A percentile compares a stretch with the other conserved stretches of the same genome.
phyloP scores from a whole-genome alignment of 1,140 invertebrate genomes.

The Phocides pigmalion region DNA sequence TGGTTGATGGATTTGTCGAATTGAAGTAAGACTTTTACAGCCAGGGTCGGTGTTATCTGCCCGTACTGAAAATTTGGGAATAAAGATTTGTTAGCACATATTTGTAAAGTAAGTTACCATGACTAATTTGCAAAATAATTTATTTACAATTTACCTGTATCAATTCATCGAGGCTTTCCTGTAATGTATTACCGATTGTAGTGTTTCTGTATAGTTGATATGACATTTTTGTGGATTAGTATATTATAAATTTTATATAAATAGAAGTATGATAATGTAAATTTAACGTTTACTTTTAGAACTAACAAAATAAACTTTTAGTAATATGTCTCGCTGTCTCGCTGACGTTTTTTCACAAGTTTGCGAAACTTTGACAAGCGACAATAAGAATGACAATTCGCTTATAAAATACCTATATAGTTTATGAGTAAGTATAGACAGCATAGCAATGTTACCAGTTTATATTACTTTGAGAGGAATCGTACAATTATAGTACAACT shows the following conservation, averaged over 20 bases:
- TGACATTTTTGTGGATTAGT: slow-evolving; percentile 86
- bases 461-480: too few species aligned
- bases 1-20: slow-evolving; percentile 99
- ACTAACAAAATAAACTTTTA: neutral
- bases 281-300: neutral
- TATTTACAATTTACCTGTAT: slow-evolving; percentile 64
- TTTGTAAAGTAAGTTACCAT: neutral
- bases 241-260: neutral
- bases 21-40: slow-evolving; percentile 96
- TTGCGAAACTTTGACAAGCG: too few species aligned
- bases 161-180: slow-evolving; percentile 90
- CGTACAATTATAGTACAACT: too few species aligned
- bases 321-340: neutral
- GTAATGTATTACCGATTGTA: slow-evolving; percentile 97
- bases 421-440: too few species aligned
- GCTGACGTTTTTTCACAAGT: neutral
- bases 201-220: slow-evolving; percentile 99
- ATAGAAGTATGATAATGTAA: neutral
- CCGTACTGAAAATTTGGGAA: slow-evolving; percentile 94
- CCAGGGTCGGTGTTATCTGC: slow-evolving; percentile 96
- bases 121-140: neutral
- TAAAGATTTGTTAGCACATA: slow-evolving; percentile 41
- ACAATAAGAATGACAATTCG: too few species aligned
- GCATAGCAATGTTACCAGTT: too few species aligned
- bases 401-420: too few species aligned